Conservation (phyloP, 2,797 vertebrate species). For the Semotilus atromaculatus region DNA sequence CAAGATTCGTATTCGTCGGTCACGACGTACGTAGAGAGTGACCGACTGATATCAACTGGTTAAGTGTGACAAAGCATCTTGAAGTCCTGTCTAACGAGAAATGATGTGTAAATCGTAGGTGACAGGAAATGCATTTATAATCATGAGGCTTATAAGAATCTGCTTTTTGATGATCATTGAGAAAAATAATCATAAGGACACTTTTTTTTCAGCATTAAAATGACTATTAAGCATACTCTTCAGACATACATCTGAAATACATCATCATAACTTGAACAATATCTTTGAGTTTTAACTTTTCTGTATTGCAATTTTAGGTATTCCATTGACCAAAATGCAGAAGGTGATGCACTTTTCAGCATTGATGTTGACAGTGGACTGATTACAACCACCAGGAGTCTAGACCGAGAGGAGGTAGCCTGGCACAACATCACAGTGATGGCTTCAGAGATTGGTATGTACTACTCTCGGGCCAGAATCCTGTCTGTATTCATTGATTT, state of each 20-base stretch:
- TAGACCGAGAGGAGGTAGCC: conserved; percentile 87
- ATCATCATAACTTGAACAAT: background rate
- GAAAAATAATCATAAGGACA: background rate
- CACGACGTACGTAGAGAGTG: too few relatives aligned
- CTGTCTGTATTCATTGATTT: conserved; percentile 15
- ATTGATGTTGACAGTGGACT: conserved; percentile 86
- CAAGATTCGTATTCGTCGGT: too few relatives aligned
- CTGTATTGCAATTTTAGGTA: conserved; percentile 77
- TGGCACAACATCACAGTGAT: conserved; percentile 92
- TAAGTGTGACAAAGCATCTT: too few relatives aligned
- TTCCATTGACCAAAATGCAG: conserved; percentile 81
- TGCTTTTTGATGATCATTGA: background rate
- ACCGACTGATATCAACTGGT: too few relatives aligned
- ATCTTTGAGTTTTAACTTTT: background rate
- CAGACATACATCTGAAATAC: background rate
- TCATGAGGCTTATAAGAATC: background rate
- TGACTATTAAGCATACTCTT: background rate
- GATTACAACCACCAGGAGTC: conserved; percentile 82
- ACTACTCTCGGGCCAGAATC: conserved; percentile 26
- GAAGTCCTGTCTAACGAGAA: background rate
- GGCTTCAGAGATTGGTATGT: conserved; percentile 90
- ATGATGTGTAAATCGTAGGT: background rate
- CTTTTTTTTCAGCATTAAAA: background rate
- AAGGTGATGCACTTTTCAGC: conserved; percentile 82
- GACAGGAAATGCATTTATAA: background rate